A percentile compares a stretch with the other conserved stretches of the same genome.
phyloP scores from a whole-genome alignment of 2,113 vertebrate genomes.

The Copsychus sechellarum region DNA sequence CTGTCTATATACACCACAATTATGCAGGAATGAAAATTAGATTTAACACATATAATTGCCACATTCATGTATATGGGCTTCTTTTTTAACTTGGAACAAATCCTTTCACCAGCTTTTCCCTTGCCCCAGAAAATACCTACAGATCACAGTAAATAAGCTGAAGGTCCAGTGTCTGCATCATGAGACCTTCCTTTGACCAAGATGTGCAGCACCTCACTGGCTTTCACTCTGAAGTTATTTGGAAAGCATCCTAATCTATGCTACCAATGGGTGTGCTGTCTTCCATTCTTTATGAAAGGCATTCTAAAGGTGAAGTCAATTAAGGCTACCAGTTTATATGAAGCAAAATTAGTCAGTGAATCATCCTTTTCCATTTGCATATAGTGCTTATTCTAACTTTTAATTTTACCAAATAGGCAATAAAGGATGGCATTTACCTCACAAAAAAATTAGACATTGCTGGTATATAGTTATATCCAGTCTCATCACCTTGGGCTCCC shows the following conservation, averaged over 20 bases:
- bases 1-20: not conserved
- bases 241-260: not conserved
- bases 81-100: not conserved
- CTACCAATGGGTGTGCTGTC: not conserved
- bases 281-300: not conserved
- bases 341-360: constrained; percentile 19
- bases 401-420: not conserved
- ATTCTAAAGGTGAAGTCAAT: constrained; percentile 35
- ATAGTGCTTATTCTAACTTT: not conserved
- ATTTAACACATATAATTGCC: constrained; percentile 17
- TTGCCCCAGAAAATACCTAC: not conserved
- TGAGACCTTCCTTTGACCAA: not conserved
- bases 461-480: not conserved
- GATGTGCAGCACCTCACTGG: not conserved
- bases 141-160: not conserved
- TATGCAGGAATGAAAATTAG: constrained; percentile 47
- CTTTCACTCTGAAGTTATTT: not conserved
- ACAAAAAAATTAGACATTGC: not conserved
- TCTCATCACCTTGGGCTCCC: not conserved
- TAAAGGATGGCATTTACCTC: not conserved
- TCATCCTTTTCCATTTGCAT: not conserved
- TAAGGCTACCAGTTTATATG: not conserved
- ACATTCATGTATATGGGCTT: not conserved
- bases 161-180: not conserved
- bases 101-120: not conserved